Conservation (phyloP, 2,888 invertebrate genomes). For the Drosophila ezoana region DNA sequence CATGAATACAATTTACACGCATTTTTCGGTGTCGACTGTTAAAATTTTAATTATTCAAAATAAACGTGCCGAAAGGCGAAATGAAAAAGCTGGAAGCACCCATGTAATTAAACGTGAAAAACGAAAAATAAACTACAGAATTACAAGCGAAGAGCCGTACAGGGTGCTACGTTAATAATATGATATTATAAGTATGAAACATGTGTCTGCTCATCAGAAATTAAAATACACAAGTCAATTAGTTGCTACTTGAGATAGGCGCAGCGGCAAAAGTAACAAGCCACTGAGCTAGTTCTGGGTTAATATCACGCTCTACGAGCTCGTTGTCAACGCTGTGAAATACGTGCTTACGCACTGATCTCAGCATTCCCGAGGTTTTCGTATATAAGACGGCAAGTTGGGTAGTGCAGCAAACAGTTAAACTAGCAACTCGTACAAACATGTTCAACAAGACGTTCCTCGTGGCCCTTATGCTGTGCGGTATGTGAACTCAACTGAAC, state of each 20-base stretch:
- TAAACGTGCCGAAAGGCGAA: constrained; percentile 60
- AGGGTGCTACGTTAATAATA: constrained; percentile 20
- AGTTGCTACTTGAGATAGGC: neutral
- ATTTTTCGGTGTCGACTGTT: constrained; percentile 21
- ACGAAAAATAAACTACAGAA: constrained; percentile 3
- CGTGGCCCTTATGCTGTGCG: constrained; percentile 57
- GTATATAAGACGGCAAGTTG: constrained; percentile 45
- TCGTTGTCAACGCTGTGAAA: neutral
- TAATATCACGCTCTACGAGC: neutral
- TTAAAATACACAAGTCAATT: constrained; percentile 3
- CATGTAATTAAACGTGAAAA: constrained; percentile 27
- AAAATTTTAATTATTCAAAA: constrained; percentile 59
- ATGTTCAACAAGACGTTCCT: constrained; percentile 67
- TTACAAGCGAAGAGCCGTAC: neutral
- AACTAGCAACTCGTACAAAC: constrained; percentile 13
- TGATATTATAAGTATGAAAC: neutral
- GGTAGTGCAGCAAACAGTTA: constrained; percentile 41
- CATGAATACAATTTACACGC: constrained; percentile 13
- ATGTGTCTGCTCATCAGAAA: constrained; percentile 1
- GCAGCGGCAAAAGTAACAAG: neutral
- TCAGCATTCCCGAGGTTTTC: neutral
- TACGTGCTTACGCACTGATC: constrained; percentile 47
- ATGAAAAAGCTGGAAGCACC: constrained; percentile 22
- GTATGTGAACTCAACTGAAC: constrained; percentile 36
- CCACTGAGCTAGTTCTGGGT: neutral